Evolutionary conservation across 2,888 invertebrate species (phyloP), one percentile per base, ranked within the genome.

Genomic region (Apocheima hispidaria): DNA sequence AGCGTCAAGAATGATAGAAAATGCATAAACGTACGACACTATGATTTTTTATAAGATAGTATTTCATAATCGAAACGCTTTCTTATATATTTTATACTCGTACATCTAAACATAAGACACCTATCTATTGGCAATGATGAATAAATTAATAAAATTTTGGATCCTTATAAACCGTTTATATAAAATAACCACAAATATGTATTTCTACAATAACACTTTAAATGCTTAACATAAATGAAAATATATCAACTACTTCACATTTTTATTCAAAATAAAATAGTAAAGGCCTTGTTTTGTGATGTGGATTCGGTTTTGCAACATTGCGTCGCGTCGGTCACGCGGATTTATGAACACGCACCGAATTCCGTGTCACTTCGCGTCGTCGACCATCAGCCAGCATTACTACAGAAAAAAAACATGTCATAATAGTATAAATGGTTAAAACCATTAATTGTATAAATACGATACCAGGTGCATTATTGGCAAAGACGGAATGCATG

Each of bases 111-210:
- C 67, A 65, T 69, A 69, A 67, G 60, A 64, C n/a, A n/a, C n/a
- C n/a, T 61, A 61, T 63, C 67, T 69, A 69, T 67, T 67, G 68
- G 66, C 68, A 62, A 66, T 70, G 61, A 59, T 65, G 55, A 62
- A 53, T 63, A 58, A 66, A 65, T 52, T 60, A 60, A 60, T 53
- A 57, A 53, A 36, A 44, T 50, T 56, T 46, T 44, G 7, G 48
- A 59, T 52, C 61, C 55, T 43, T 66, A 68, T 60, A 68, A 62
- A 66, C 65, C 26, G 63, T 62, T 52, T 61, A 61, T 63, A 62
- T 61, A 68, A 70, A 68, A 66, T 65, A 52, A 62, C 61, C 63
- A 66, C 63, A 66, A 65, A 68, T 59, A 63, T 68, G 62, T 67
- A 63, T 54, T 63, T 66, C 55, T 55, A 59, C 48, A 52, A 56